Evolutionary conservation across 2,797 vertebrate species (phyloP).

Genomic region (Galagoides demidoff): DNA sequence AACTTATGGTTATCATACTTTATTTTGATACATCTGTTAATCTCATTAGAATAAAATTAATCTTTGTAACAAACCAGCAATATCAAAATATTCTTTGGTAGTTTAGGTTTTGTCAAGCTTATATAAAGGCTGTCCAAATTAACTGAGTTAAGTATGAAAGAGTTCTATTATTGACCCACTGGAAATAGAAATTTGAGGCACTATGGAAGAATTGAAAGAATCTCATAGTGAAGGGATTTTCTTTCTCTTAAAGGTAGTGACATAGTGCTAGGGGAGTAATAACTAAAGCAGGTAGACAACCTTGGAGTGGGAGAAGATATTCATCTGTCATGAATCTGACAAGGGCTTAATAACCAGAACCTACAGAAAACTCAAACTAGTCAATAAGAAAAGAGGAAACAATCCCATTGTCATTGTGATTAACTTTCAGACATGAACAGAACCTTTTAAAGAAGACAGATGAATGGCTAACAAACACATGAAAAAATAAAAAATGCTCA

Average conservation of each 20-base stretch:
- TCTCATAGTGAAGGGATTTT: neutral
- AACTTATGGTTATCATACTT: neutral
- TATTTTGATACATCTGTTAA: neutral
- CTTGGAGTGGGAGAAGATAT: too few species aligned
- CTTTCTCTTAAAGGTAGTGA: neutral
- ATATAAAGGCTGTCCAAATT: neutral
- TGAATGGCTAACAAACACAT: too few species aligned
- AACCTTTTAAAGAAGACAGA: too few species aligned
- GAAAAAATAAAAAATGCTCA: too few species aligned
- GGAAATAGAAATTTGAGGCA: neutral
- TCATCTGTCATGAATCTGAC: too few species aligned
- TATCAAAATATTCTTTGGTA: neutral
- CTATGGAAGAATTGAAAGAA: neutral
- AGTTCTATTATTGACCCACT: neutral
- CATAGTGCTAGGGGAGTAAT: too few species aligned
- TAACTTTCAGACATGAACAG: too few species aligned
- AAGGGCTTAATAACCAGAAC: too few species aligned
- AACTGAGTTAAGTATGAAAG: neutral
- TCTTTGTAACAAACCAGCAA: neutral
- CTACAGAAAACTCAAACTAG: too few species aligned
- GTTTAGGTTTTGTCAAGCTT: neutral
- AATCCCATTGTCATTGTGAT: too few species aligned
- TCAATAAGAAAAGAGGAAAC: too few species aligned
- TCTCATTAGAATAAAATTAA: slow-evolving; percentile 1
- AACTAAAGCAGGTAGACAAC: too few species aligned